These are phyloP conservation scores for Crossocerus cetratus DNA, from an alignment of 2,888 invertebrate species.

Conservation along the genomic window DNA sequence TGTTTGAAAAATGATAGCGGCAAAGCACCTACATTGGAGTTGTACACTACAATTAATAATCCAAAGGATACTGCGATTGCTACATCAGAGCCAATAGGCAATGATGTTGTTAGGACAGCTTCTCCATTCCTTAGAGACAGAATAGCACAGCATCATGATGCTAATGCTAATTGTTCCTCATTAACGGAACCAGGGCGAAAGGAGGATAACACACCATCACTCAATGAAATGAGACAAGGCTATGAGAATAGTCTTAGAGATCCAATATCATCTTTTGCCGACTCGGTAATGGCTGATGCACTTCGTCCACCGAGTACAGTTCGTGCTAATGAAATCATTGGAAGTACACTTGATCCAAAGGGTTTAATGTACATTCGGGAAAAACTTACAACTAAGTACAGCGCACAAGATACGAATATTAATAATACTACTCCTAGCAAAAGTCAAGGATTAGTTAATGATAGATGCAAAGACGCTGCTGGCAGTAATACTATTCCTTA, in stretches of 20 bases:
- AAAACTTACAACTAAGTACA: slow-evolving; percentile 68
- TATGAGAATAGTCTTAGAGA: slow-evolving; percentile 18
- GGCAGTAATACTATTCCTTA: no score
- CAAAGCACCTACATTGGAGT: slow-evolving; percentile 12
- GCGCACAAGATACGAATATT: slow-evolving; percentile 36
- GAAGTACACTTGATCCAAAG: slow-evolving; percentile 68
- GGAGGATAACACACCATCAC: neutral
- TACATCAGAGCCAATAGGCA: slow-evolving; percentile 30
- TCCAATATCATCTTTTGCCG: slow-evolving; percentile 46
- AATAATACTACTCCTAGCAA: neutral
- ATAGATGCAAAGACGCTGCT: slow-evolving; percentile 9
- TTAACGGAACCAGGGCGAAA: neutral
- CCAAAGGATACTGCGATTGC: slow-evolving; percentile 2
- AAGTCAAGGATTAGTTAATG: slow-evolving; percentile 15
- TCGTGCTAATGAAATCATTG: slow-evolving; percentile 66
- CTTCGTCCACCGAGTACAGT: slow-evolving; percentile 67
- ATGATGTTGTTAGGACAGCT: slow-evolving; percentile 5
- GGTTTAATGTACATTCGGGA: slow-evolving; percentile 67
- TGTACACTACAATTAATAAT: slow-evolving; percentile 11
- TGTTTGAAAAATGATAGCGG: neutral
- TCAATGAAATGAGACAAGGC: slow-evolving; percentile 13
- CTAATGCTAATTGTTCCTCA: neutral
- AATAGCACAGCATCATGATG: neutral
- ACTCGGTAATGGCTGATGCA: slow-evolving; percentile 67
- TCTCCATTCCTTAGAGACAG: neutral